Evolutionary conservation across 2,888 invertebrate species (phyloP), one percentile per base, ranked within the genome.

Genomic region (Lomographa bimaculata): DNA sequence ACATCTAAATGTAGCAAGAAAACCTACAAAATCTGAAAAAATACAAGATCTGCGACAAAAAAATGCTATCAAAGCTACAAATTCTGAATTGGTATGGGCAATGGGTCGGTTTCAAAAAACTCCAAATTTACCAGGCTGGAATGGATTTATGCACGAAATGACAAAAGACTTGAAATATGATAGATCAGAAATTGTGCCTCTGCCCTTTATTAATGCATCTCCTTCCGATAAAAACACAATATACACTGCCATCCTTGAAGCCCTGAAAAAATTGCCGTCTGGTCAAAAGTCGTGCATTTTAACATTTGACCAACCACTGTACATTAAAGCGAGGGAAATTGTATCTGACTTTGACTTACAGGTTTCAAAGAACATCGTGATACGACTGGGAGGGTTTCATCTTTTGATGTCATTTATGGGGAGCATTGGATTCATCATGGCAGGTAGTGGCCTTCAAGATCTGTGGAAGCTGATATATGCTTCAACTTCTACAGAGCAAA

Each of bases 381-480:
- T 71, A 4, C 56, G 44, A 56, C 54, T 75, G 10, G 71, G 70
- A 52, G 74, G 72, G 43, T 74, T 74, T 57, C 69, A 75, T 60
- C 38, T 71, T 54, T 28, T 61, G 12, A 64, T 60, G 60, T 57
- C 53, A 1, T 44, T 42, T 30, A 2, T 71, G 11, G 63, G 63
- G 7, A 29, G 42, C 3, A 58, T 68, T 3, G 66, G 63, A 5
- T 14, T 45, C 28, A 48, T 69, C 8, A 71, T 70, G 68, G 36
- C 50, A 9, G 67, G 63, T 11, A 65, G 64, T 43, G 69, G 69
- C 2, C 8, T 71, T 0, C 60, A 62, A 33, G 62, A 61, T 40
- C 37, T 35, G n/a, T 26, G 54, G 2, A 25, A 17, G 9, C 20
- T 14, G 19, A 53, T 60, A 6, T 62, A 56, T 51, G 64, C 68